Conservation (phyloP, 2,797 vertebrate species). For the Clamator glandarius region DNA sequence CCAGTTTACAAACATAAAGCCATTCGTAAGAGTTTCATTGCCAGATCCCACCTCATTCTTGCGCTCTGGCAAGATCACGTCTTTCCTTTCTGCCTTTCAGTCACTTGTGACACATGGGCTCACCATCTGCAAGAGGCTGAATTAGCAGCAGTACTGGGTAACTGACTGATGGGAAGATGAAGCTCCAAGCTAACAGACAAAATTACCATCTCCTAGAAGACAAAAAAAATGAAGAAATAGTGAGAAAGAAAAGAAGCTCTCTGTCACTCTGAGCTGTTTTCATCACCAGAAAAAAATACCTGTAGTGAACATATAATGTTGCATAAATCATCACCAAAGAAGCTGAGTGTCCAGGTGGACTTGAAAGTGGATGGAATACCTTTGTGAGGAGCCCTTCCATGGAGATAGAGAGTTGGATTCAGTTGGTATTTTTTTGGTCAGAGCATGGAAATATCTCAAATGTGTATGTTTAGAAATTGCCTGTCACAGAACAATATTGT, state of each 20-base stretch:
- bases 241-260: not conserved
- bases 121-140: not conserved
- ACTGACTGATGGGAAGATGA: not conserved
- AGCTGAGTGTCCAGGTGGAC: not conserved
- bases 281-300: not conserved
- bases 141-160: not conserved
- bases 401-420: not conserved
- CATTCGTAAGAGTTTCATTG: not conserved
- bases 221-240: not conserved
- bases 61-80: not conserved
- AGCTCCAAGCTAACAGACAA: not conserved
- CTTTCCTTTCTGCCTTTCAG: not conserved
- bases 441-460: not conserved
- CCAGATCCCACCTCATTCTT: not conserved
- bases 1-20: not conserved
- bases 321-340: not conserved
- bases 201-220: not conserved
- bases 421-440: not conserved
- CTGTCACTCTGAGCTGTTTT: not conserved
- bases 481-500: not conserved
- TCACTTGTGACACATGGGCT: not conserved
- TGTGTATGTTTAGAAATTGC: not conserved
- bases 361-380: not conserved
- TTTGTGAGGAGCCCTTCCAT: not conserved
- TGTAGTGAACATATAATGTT: accelerated